Evolutionary conservation across 2,888 invertebrate species (phyloP), one percentile per base, ranked within the genome.

Genomic region (Crepidodera aurea): DNA sequence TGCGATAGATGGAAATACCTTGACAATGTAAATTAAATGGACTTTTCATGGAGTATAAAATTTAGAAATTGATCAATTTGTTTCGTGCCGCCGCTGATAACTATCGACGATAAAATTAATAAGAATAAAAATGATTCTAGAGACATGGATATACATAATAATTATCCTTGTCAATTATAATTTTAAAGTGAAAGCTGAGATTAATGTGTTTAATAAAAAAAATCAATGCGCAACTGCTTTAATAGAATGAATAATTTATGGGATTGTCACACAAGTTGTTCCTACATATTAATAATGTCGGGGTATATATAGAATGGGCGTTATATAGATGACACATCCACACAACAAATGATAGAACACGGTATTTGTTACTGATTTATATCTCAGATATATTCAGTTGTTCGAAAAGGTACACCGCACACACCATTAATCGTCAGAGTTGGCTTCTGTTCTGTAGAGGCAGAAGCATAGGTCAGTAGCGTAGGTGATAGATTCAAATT

Each of bases 291-390:
- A 65, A 67, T 67, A 67, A 67, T 54, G 66, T 58, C 51, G 51
- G 59, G 42, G 60, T 54, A 55, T 55, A 62, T 61, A 67, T 68
- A 66, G 69, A 71, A 76, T 72, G 74, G 74, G 76, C 75, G 75
- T 77, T 72, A 75, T 75, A 78, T 77, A 75, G 77, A 78, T 77
- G 78, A 78, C 75, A 77, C 75, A 76, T 72, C 71, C 73, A 73
- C 73, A 73, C 75, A 76, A 77, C 77, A 78, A 78, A 78, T 78
- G 77, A 79, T 78, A 74, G 75, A 76, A 69, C 72, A 73, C 70
- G 75, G 71, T 72, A 71, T 74, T 74, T 77, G 77, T 75, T 75
- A 74, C 75, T 79, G 79, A 79, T 79, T 79, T 79, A 79, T 78
- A 77, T 77, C 71, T 71, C 69, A 76, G 78, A 78, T 78, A 77